Evolutionary conservation across 1,140 invertebrate species (phyloP), one percentile per base, ranked within the genome.

Genomic region (Papilio polytes): DNA sequence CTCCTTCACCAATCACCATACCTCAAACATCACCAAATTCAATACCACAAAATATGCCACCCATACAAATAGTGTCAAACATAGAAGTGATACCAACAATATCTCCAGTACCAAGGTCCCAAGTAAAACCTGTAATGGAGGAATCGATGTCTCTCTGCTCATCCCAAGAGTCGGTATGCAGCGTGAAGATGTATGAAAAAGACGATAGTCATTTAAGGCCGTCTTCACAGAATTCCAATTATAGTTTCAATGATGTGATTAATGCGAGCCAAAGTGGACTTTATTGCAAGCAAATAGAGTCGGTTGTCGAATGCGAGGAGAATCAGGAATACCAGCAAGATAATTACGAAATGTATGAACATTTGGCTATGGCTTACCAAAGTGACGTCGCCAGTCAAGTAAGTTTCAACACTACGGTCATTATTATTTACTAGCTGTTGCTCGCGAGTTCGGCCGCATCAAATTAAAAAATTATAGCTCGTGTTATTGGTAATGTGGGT

Each of bases 331-430:
- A 91, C 41, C 87, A 88, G 9, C 81, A 86, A 0, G 89, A 85
- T 20, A 88, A 89, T 78, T 94, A 94, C 46, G 93, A 94, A 80
- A 89, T 94, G 89, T 94, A 91, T 26, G 93, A 94, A 74, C 93
- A 93, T 7, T 59, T 93, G 74, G 93, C 92, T 0, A 92, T 94
- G 92, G 91, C 89, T 10, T 93, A 94, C 63, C 92, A 93, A 84
- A 92, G 88, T 78, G 90, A 93, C 79, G 91, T 93, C 3, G 93
- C 90, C 48, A 89, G 85, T 73, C 86, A 90, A 87, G 92, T 92
- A 41, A 80, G 86, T 78, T 72, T 15, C 31, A 36, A 36, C 3
- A 48, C 10, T 13, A 48, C 13, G 15, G 36, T 36, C 2, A 41
- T 41, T 48, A 13, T 48, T 13, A 48, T 13, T 13, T 6, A 53